Percentiles rank a stretch among this genome's conserved stretches.
Evolutionary conservation across 2,113 vertebrate genomes (phyloP).

Genomic region (Psammodynastes pulverulentus): DNA sequence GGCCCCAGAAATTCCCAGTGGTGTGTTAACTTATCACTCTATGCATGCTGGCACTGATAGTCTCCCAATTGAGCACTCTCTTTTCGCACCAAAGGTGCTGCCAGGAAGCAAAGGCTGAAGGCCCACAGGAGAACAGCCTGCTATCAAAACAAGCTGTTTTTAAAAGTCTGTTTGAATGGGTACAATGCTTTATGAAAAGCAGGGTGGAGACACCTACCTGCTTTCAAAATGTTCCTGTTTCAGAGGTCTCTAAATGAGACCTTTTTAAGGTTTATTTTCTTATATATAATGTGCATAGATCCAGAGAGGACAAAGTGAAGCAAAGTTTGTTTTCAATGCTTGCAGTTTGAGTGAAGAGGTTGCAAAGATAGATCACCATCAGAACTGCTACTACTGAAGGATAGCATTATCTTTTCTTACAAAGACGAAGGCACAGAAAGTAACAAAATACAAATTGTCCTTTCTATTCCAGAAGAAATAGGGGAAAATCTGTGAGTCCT

Average conservation of each 20-base stretch:
- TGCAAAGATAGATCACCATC: slow-evolving; percentile 13
- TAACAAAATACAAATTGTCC: slow-evolving; percentile 32
- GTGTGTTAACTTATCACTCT: slow-evolving; percentile 88
- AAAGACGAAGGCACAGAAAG: slow-evolving; percentile 27
- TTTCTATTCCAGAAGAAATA: slow-evolving; percentile 24
- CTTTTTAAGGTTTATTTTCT: slow-evolving; percentile 72
- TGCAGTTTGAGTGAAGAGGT: slow-evolving; percentile 11
- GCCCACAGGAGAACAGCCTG: slow-evolving; percentile 79
- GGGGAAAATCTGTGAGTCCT: neutral
- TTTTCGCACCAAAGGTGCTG: slow-evolving; percentile 81
- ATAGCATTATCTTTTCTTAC: slow-evolving; percentile 46
- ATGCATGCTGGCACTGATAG: slow-evolving; percentile 87
- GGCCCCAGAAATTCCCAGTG: slow-evolving; percentile 83
- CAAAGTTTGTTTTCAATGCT: slow-evolving; percentile 61
- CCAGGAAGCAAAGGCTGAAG: slow-evolving; percentile 81
- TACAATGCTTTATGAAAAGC: slow-evolving; percentile 76
- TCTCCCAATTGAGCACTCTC: slow-evolving; percentile 86
- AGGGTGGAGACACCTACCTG: slow-evolving; percentile 77
- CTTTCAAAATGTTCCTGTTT: slow-evolving; percentile 76
- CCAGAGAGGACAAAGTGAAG: slow-evolving; percentile 68
- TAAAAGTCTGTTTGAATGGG: slow-evolving; percentile 80
- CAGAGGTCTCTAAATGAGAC: slow-evolving; percentile 74
- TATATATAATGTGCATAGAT: slow-evolving; percentile 68
- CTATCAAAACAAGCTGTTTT: slow-evolving; percentile 86
- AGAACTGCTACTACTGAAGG: slow-evolving; percentile 43